These are phyloP conservation scores for Paelopatides confundens DNA, from an alignment of 53 echinoderm and acorn worm species.

Conservation along the genomic window DNA sequence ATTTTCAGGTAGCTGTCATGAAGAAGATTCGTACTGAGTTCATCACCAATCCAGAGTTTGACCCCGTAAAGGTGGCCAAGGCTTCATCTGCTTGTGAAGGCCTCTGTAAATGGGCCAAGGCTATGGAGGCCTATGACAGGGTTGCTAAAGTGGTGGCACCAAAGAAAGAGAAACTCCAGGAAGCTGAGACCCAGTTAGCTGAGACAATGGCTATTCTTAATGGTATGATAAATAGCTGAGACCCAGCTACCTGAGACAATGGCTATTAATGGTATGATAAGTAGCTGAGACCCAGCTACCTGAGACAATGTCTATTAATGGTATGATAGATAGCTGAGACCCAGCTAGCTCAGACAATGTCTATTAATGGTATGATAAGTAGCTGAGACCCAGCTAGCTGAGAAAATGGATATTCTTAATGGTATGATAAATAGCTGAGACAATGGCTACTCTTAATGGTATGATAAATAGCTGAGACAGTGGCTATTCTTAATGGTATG, in stretches of 20 bases:
- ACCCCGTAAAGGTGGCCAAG: slow-evolving; percentile 91
- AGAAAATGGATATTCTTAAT: slow-evolving; percentile 65
- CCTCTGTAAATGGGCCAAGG: slow-evolving; percentile 81
- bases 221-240: slow-evolving; percentile 53
- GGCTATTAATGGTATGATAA: not conserved
- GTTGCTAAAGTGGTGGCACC: slow-evolving; percentile 99
- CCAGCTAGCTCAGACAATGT: slow-evolving; percentile 44
- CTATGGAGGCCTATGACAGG: slow-evolving; percentile 99
- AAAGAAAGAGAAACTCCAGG: slow-evolving; percentile 97
- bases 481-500: too few species aligned
- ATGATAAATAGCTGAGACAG: too few species aligned
- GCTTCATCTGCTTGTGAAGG: slow-evolving; percentile 97
- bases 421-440: too few species aligned
- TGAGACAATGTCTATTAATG: slow-evolving; percentile 60
- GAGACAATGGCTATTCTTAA: slow-evolving; percentile 94
- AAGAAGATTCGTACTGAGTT: slow-evolving; percentile 96
- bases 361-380: not conserved
- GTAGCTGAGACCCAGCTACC: not conserved
- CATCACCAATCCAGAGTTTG: slow-evolving; percentile 96
- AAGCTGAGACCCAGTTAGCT: slow-evolving; percentile 86
- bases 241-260: slow-evolving; percentile 36
- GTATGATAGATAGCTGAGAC: not conserved
- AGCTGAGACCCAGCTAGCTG: not conserved
- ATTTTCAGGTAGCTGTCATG: slow-evolving; percentile 74
- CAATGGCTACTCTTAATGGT: too few species aligned